Evolutionary conservation across 2,888 invertebrate species (phyloP), one percentile per base, ranked within the genome.

Genomic region (Eulithis prunata): DNA sequence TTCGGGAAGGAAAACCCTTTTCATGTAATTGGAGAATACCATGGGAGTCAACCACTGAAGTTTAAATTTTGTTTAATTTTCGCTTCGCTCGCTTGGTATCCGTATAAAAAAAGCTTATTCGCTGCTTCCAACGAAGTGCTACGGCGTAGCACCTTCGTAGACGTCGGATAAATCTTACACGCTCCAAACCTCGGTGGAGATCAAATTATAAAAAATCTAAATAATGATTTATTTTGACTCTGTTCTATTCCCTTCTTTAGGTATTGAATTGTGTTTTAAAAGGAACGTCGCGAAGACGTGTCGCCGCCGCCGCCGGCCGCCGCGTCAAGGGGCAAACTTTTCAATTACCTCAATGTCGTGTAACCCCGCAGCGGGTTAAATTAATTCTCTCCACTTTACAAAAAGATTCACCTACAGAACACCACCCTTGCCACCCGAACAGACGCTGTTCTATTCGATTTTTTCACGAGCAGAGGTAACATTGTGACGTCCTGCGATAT

Each of bases 331-430:
- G 81, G 81, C 83, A 57, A 64, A 66, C 71, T 69, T 68, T 68
- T 63, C 56, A 60, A 64, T 64, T 66, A 67, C 59, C 64, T 49
- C 62, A 83, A 85, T 90, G 92, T 90, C 93, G 91, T 91, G 92
- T 90, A 89, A 91, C 93, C 93, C 93, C 91, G 92, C 93, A 93
- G 92, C 92, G 91, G 92, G 93, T 93, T 91, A 93, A 93, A 93
- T 93, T 93, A 93, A 93, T 91, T 92, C 93, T 86, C 91, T 91
- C 88, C 90, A 90, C 89, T 93, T 93, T 91, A 93, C 92, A 92
- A 93, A 92, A 92, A 93, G 91, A 93, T 92, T 91, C 90, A 89
- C 88, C 90, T 90, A 66, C 60, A 55, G 8, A 36, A n/a, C 90
- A 82, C 83, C 83, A 78, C 77, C 84, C 84, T 78, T 82, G 86